Evolutionary conservation across 2,888 invertebrate genomes (phyloP), one percentile per base, ranked within the genome.

Genomic region (Catocala nupta): DNA sequence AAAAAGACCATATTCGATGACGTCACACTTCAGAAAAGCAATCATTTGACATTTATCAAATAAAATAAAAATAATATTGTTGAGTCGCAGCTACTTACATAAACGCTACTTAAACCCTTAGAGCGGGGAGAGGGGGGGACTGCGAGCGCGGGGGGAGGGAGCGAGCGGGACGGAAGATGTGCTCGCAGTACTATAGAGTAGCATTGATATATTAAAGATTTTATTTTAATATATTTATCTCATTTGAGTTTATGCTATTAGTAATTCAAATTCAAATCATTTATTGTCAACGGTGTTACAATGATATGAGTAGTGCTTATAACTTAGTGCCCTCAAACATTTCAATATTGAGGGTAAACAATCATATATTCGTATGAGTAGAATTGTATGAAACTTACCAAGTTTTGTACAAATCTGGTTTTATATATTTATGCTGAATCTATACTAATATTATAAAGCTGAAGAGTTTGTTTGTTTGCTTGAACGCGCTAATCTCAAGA

Each of bases 51-150:
- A 71, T 63, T 65, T 60, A 63, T 69, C 34, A 70, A 72, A 69
- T 67, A 65, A 70, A 64, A 71, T 49, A 59, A 71, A 59, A 68
- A 68, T 63, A 65, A 62, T 63, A 63, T 12, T 53, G 39, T 54
- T 54, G 9, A 53, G 47, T 68, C 57, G 65, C 78, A 68, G 81
- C 71, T 84, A 87, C 89, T 81, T 88, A 89, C 87, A 62, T 63
- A 70, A 79, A 59, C 53, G 83, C 84, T 70, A 53, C 80, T 74
- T 74, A 82, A 88, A 87, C 88, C 90, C 90, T 89, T 87, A 83
- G 77, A 60, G 73, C 66, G 69, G 77, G 73, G 70, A 72, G 25
- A 25, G 3, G 71, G 63, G 75, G 77, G 81, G 75, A 70, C 61
- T 25, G 25, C 25, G 16, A 2, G 16, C 78, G 73, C 70, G 73